Conservation (phyloP, 2,113 vertebrate genomes). For the Tursiops truncatus region DNA sequence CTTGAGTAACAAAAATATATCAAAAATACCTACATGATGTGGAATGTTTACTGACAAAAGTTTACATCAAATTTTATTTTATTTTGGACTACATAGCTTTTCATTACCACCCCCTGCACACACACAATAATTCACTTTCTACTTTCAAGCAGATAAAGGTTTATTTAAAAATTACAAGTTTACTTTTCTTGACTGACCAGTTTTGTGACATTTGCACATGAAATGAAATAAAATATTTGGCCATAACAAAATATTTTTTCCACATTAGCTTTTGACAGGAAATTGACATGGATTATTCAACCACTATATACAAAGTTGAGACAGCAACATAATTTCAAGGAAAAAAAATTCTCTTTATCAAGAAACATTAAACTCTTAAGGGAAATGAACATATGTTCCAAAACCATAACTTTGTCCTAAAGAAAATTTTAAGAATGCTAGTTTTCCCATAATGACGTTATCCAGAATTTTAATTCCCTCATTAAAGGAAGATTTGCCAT, state of each 20-base stretch:
- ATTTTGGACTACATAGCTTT: neutral
- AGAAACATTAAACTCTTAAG: neutral
- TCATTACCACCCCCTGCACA: rapidly evolving
- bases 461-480: neutral
- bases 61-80: neutral
- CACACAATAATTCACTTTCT: neutral
- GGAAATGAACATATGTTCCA: neutral
- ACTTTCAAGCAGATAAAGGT: neutral
- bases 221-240: neutral
- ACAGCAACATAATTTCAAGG: neutral
- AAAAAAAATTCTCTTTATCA: neutral
- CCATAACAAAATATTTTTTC: neutral
- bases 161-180: slow-evolving; percentile 7
- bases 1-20: neutral
- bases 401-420: slow-evolving; percentile 45
- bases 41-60: neutral
- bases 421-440: slow-evolving; percentile 8
- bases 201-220: neutral
- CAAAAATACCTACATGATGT: neutral
- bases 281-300: neutral
- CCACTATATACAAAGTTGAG: neutral
- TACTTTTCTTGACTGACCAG: neutral
- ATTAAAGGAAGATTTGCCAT: neutral
- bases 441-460: slow-evolving; percentile 3
- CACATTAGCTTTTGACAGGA: neutral